Base-by-base conservation (phyloP, 2,113 vertebrate genomes). In the Ammodytes marinus region DNA sequence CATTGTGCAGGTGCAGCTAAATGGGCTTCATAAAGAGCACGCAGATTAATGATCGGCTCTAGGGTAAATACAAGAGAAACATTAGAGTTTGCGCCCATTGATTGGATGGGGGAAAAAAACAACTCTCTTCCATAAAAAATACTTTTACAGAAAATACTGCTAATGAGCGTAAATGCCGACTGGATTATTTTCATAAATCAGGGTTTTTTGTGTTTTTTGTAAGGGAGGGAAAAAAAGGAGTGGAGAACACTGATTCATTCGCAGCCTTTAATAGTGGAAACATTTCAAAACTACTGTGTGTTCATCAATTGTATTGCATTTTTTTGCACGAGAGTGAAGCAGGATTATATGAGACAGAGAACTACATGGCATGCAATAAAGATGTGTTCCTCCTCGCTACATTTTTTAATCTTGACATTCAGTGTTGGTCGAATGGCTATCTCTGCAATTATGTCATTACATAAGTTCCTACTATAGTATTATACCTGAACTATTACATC, bases 401-500 rank as follows among this genome's bases (percentile, higher is more conserved):
- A 43, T 3, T 45, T 43, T 57, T 47, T 35, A 37, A 57, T 61
- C 42, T 19, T 73, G 39, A 42, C 66, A n/a, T 75, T 61, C 39
- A 60, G 14, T 17, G 40, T 69, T 37, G 72, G 19, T 57, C 52
- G 17, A 54, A 43, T 46, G 64, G 17, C 45, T 59, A 6, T 53
- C 35, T 3, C 54, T 47, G 17, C 63, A 72, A 7, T 77, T 73
- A 55, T 76, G 42, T 67, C 27, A 27, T 27, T 1, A 27, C 27
- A 27, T 27, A 27, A 27, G 27, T 27, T 27, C 27, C 27, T 27
- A 27, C 27, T 27, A 27, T 27, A 27, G 27, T 27, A 27, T 27
- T 27, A 27, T 63, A 72, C 49, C 65, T 43, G 60, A 54, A 83
- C 74, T 88, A 57, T 45, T 76, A 75, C 45, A 15, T 80, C 42